Conservation (phyloP, 2,888 invertebrate species). For the Sphaerophoria rueppellii region DNA sequence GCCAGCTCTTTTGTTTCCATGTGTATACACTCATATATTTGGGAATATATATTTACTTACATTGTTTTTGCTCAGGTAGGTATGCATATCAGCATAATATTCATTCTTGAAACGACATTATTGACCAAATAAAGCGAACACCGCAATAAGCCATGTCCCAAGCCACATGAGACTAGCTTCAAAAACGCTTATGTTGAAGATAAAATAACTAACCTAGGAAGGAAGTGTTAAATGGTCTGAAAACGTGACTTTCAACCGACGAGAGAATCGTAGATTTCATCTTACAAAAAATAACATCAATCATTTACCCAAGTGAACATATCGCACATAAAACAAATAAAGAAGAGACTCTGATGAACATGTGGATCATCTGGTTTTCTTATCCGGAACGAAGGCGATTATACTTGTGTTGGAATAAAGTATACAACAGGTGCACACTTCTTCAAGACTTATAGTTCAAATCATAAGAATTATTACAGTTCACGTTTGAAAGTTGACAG, state of each 20-base stretch:
- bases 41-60: too few relatives aligned
- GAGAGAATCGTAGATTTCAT: constrained; percentile 20
- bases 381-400: constrained; percentile 47
- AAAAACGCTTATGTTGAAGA: constrained; percentile 2
- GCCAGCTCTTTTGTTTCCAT: constrained; percentile 13
- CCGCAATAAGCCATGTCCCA: background rate
- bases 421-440: constrained; percentile 49
- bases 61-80: too few relatives aligned
- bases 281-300: constrained; percentile 8
- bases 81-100: background rate
- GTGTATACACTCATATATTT: too few relatives aligned
- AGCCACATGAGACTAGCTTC: background rate
- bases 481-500: too few relatives aligned
- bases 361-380: constrained; percentile 30
- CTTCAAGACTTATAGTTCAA: too few relatives aligned
- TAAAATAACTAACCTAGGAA: constrained; percentile 4
- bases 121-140: background rate
- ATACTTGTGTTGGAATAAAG: constrained; percentile 38
- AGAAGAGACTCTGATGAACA: constrained; percentile 31
- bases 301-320: constrained; percentile 18
- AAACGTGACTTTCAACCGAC: constrained; percentile 31
- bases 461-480: too few relatives aligned
- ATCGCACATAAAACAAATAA: constrained; percentile 30
- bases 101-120: background rate
- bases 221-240: constrained; percentile 24